Base-by-base conservation (phyloP, 2,797 vertebrate genomes). In the Antrozous pallidus region DNA sequence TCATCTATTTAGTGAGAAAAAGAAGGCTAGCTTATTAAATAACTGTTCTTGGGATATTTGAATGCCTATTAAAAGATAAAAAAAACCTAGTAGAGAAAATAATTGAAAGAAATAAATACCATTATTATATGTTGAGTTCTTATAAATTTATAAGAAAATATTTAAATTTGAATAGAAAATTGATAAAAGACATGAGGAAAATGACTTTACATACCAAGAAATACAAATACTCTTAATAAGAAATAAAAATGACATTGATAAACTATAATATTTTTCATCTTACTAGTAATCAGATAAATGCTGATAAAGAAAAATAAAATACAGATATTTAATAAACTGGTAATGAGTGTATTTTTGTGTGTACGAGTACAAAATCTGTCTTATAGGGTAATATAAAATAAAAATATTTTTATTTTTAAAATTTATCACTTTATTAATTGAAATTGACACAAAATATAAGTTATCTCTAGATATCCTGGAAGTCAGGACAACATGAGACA, bases 101-200 rank as follows among this genome's bases (percentile, higher is more conserved):
- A 91, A 26, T 85, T 28, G 67, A 88, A 94, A 92, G 31, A 84
- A 73, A 77, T 36, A 84, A 74, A 65, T 88, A 75, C 6, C n/a
- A 74, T 91, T 69, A 78, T 61, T n/a, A 51, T 33, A 42, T 91
- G 2, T 67, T 31, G 12, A 31, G 28, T 36, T 93, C 28, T 63
- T 73, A 6, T 71, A 22, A 28, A 4, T 58, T 80, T 74, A 63
- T 88, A 80, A 69, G 24, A 42, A 40, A 84, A 69, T 80, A 17
- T 31, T 91, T 80, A 61, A 74, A n/a, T 36, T 81, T 70, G 65
- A 85, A 51, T 85, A 70, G n/a, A 85, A 86, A 75, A 49, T 73
- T 9, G 40, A 45, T 47, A 85, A 77, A 89, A 17, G 5, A 73
- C 7, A 71, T 51, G 24, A 63, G 70, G n/a, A 79, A 47, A 79